Evolutionary conservation across 2,797 vertebrate genomes (phyloP), one percentile per base, ranked within the genome.

Genomic region (Chaenodraco wilsoni): DNA sequence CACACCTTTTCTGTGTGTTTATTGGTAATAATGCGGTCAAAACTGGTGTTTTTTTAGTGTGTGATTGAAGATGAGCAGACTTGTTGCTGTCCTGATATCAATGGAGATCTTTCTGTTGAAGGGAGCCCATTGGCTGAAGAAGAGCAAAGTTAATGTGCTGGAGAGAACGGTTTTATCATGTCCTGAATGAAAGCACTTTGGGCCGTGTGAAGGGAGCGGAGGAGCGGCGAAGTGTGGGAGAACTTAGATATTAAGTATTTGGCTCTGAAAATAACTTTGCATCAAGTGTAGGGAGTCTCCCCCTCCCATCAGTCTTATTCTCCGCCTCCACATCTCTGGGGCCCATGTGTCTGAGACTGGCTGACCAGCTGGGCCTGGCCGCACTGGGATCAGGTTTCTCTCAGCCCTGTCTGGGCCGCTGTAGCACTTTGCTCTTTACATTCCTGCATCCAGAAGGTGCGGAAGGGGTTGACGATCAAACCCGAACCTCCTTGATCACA

Each of bases 261-360:
- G 50, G 74, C 57, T 86, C 92, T 92, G 61, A 93, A 94, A 94
- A 94, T 91, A 94, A 86, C 83, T 84, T 69, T 67, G 85, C 64
- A 79, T 83, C 78, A 64, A 84, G 69, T 55, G 54, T 54, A 63
- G 71, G 44, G 55, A 81, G 73, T 72, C 37, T 45, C 45, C 45
- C 45, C 45, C 4, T 33, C 5, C 6, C 12, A 45, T 60, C 45
- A 50, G 85, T 79, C 54, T 78, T 69, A 78, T 13, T 69, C 78
- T 86, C 67, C 65, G 8, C 65, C 52, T 75, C 65, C 51, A 83
- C 81, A 68, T 90, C 83, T 69, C 62, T 72, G 80, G 88, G 85
- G 72, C 83, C 80, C 81, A 48, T 64, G 86, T 78, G 75, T 88
- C 81, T 85, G 64, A 84, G 50, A 69, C 56, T 76, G 67, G 23